A percentile compares a stretch with the other conserved stretches of the same genome.
These are phyloP conservation scores for Phrynocephalus versicolor DNA, from an alignment of 2,113 vertebrate genomes.

Conservation along the genomic window DNA sequence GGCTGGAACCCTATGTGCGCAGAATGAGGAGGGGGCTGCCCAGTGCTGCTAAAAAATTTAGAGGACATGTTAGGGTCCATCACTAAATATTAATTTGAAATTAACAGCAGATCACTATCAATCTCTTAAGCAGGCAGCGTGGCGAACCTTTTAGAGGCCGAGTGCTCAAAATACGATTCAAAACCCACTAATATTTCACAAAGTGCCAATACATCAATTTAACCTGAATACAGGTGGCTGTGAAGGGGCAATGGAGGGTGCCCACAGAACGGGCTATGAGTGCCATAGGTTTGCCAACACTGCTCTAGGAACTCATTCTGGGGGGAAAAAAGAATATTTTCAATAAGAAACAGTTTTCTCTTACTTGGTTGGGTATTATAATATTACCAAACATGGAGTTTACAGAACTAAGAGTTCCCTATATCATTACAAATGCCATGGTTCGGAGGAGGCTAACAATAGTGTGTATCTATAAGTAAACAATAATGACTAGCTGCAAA, in stretches of 20 bases:
- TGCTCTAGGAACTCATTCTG: not conserved
- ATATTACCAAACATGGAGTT: not conserved
- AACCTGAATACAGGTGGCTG: too few species aligned
- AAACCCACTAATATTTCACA: too few species aligned
- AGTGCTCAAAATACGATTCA: too few species aligned
- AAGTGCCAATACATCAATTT: too few species aligned
- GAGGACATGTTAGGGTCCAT: too few species aligned
- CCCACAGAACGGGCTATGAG: too few species aligned
- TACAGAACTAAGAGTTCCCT: not conserved
- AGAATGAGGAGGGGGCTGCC: too few species aligned
- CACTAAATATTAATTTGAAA: conserved; percentile 28
- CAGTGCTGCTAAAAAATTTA: too few species aligned
- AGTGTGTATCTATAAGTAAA: not conserved
- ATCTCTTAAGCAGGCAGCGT: not conserved
- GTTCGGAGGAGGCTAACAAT: not conserved
- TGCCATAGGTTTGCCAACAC: too few species aligned
- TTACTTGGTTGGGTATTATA: not conserved
- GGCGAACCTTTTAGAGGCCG: too few species aligned
- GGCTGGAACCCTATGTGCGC: too few species aligned
- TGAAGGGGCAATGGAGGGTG: too few species aligned
- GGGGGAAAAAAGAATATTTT: not conserved
- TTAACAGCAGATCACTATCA: not conserved
- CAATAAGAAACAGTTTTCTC: not conserved
- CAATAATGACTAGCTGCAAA: not conserved
- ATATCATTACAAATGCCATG: not conserved